These are phyloP conservation scores for Leptinotarsa lineolata DNA, from an alignment of 1,140 invertebrate genomes.

Conservation along the genomic window DNA sequence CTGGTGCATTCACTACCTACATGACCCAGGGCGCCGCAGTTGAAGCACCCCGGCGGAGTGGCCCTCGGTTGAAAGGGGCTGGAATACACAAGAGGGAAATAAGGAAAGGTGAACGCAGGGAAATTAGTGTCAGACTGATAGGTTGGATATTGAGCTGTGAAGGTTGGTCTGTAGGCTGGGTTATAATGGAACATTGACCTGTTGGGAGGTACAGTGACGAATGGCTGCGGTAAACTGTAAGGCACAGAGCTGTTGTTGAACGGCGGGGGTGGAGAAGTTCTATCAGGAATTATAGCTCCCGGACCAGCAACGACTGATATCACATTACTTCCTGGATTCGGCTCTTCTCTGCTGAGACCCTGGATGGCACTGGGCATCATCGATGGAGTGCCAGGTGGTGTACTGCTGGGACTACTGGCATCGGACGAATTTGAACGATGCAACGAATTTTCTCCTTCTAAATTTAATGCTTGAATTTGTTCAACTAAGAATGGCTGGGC, in stretches of 20 bases:
- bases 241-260: constrained; percentile 55
- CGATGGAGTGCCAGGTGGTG: constrained; percentile 66
- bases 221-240: constrained; percentile 55
- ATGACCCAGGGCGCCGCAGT: constrained; percentile 78
- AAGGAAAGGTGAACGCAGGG: constrained; percentile 58
- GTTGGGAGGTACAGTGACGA: constrained; percentile 52
- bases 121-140: constrained; percentile 30
- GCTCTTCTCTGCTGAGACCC: constrained; percentile 47
- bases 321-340: constrained; percentile 57
- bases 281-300: constrained; percentile 40
- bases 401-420: constrained; percentile 62
- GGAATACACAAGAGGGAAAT: constrained; percentile 57
- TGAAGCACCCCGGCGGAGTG: constrained; percentile 63
- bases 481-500: constrained; percentile 55
- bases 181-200: constrained; percentile 45
- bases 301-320: constrained; percentile 51
- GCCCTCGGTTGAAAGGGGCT: constrained; percentile 54
- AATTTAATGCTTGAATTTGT: constrained; percentile 57
- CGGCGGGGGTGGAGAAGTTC: constrained; percentile 44
- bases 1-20: constrained; percentile 82
- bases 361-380: constrained; percentile 48
- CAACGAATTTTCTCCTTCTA: constrained; percentile 59
- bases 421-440: constrained; percentile 66
- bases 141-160: constrained; percentile 42
- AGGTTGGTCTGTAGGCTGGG: constrained; percentile 41